Evolutionary conservation across 2,888 invertebrate species (phyloP), one percentile per base, ranked within the genome.

Genomic region (Meiosimyza platycephala): DNA sequence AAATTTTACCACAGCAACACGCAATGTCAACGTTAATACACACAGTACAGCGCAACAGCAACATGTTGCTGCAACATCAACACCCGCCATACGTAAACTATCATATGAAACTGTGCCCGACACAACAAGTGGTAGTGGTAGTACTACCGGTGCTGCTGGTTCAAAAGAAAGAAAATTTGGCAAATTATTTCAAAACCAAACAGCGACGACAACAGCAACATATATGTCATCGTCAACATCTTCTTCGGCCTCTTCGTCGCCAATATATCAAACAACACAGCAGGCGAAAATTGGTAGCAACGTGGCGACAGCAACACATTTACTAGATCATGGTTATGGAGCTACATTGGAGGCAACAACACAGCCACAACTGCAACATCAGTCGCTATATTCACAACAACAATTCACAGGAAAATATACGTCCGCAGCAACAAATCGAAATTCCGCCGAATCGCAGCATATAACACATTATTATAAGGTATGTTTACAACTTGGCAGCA

Each of bases 311-410:
- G 85, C 85, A 52, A 81, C 84, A 33, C 95, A 95, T 88, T 90
- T 95, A 81, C 90, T 94, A 81, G 95, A 95, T 87, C 95, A 95
- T 85, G 95, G 94, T 80, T 95, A 95, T 88, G 95, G 95, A 79
- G 93, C 93, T 82, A 94, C 94, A 78, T 93, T 94, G 76, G 91
- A 92, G 84, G 55, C 73, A 66, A 12, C 75, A 55, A 22, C 72
- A n/a, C 73, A 33, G 18, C 73, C 15, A 15, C 73, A n/a, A 47
- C 79, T 60, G 64, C 76, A 59, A 71, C 79, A 72, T 66, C 78
- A 70, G 65, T 77, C 71, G 52, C 68, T 9, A 3, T 40, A 6
- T 40, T 40, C 72, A 72, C 75, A 75, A 72, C 72, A 57, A 69
- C 76, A 76, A 57, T 79, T 79, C 22, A 74, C 78, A 50, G 79